Base-by-base conservation (phyloP, 2,888 invertebrate species). In the Escarpia spicata region DNA sequence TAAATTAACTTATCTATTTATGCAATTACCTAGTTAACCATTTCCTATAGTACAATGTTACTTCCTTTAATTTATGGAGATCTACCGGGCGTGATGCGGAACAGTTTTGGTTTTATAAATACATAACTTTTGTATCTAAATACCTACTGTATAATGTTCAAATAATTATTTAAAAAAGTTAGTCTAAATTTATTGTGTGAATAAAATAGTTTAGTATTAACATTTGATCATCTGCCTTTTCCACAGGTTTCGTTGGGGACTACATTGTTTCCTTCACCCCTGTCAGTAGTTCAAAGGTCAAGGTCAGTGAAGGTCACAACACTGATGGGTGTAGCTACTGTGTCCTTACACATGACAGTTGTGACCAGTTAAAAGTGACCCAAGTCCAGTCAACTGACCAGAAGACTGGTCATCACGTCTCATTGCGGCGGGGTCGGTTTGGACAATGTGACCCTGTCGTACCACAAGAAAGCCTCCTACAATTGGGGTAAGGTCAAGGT, bases 291-390 rank as follows among this genome's bases (percentile, higher is more conserved):
- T 15, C 75, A n/a, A 75, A 75, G 75, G 26, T 75, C 75, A 75
- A 75, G 75, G 75, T 75, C 75, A 75, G 75, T 75, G 75, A 75
- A 75, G 75, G 75, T 75, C 75, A 75, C 75, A 19, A 26, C 75
- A 19, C 6, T 75, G 75, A 75, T 19, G 75, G 75, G 19, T 75
- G 75, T 75, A n/a, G 75, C 75, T 75, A 75, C 75, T 26, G 75
- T 26, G 19, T 15, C 75, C 75, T 75, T 15, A n/a, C 75, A 26
- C 75, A 26, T 75, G 75, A 75, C 26, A 26, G 26, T n/a, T 75
- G 75, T 75, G 75, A 26, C 75, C 75, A 75, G 19, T 26, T 75
- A 2, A 75, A 75, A 75, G 75, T 75, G 75, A 75, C 75, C 26
- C 15, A 6, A 19, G 75, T 26, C 75, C 75, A 26, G 6, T 19